A percentile compares a stretch with the other conserved stretches of the same genome.
Conservation (phyloP, 92 coral and sea anemone species). For the Porites evermanni region DNA sequence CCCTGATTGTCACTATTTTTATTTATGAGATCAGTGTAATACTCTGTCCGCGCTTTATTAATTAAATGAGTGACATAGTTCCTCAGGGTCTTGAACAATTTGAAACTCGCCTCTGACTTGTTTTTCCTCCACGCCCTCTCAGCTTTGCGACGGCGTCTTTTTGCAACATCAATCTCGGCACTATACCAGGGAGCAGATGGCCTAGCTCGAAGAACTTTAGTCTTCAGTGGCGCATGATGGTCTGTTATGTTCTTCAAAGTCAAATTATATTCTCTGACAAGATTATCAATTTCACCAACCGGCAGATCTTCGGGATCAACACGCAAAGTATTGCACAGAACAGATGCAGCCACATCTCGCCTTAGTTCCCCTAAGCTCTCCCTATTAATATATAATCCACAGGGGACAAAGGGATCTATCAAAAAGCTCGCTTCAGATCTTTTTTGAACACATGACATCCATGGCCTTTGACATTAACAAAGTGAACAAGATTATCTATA, state of each 20-base stretch:
- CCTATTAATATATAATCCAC: constrained; percentile 46
- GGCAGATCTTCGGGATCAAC: no score
- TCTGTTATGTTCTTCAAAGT: no score
- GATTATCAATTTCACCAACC: constrained; percentile 11
- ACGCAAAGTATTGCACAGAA: no score
- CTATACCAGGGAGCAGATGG: no score
- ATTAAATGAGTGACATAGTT: constrained; percentile 26
- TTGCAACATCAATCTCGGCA: no score
- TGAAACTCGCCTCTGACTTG: no score
- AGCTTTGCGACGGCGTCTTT: no score
- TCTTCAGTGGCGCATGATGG: no score
- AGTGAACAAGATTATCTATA: constrained; percentile 46
- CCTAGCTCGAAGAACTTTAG: no score
- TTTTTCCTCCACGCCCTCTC: no score
- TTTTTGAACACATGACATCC: constrained; percentile 64
- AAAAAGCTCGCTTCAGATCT: constrained; percentile 41
- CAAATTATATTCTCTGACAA: no score
- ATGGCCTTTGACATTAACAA: constrained; percentile 42
- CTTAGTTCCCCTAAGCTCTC: background rate
- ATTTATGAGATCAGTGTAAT: constrained; percentile 16
- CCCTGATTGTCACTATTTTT: constrained; percentile 32
- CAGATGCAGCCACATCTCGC: no score
- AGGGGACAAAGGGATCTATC: constrained; percentile 55
- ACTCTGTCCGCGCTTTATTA: constrained; percentile 36
- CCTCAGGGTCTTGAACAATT: background rate